Evolutionary conservation across 2,113 vertebrate genomes (phyloP).

Genomic region (Polypterus bichir): DNA sequence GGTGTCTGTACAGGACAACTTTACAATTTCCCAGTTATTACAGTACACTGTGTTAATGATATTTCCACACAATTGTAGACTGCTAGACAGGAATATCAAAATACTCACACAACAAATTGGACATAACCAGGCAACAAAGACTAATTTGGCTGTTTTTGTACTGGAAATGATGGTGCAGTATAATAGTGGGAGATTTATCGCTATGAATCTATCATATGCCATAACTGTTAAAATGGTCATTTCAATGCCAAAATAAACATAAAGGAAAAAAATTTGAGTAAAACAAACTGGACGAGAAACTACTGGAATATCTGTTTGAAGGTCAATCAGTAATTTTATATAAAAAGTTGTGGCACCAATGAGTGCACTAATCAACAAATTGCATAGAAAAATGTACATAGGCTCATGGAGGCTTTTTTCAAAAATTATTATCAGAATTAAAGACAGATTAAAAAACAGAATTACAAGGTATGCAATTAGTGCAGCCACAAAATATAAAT

Average conservation of each 20-base stretch:
- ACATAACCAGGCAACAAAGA: background rate
- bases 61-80: background rate
- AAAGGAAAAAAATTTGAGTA: constrained; percentile 1
- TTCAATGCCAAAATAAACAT: background rate
- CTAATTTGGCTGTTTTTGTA: constrained; percentile 1
- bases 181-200: constrained; percentile 36
- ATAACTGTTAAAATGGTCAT: constrained; percentile 33
- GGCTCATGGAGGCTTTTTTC: constrained; percentile 2
- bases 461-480: background rate
- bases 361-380: background rate
- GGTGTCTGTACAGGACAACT: background rate
- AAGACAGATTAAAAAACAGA: background rate
- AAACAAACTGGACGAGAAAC: background rate
- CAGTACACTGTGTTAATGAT: constrained; percentile 1
- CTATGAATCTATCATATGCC: constrained; percentile 42
- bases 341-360: background rate
- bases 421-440: background rate
- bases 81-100: background rate
- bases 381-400: constrained; percentile 7
- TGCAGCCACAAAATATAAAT: background rate
- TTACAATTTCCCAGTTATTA: constrained; percentile 2
- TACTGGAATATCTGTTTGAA: background rate
- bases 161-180: constrained; percentile 31
- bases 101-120: constrained; percentile 2
- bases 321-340: constrained; percentile 1